A percentile compares a stretch with the other conserved stretches of the same genome.
phyloP scores from a whole-genome alignment of 2,888 invertebrate genomes.

The Hymenopus coronatus region DNA sequence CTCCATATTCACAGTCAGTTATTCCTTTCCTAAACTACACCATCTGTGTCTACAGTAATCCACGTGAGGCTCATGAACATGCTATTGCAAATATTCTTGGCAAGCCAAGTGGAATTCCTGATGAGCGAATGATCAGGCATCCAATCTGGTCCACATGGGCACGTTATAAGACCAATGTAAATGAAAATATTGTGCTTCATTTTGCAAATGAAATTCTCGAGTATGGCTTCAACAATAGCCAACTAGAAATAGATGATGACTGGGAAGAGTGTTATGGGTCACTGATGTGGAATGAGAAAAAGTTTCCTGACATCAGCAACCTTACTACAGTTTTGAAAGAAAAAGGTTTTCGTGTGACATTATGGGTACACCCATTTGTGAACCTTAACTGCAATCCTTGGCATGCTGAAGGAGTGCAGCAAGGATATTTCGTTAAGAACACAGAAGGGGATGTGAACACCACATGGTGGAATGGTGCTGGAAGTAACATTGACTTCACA shows the following conservation, averaged over 20 bases:
- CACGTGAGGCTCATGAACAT: conserved; percentile 25
- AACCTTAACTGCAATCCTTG: conserved; percentile 64
- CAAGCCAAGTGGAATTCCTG: conserved; percentile 62
- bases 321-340: conserved; percentile 56
- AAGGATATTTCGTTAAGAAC: conserved; percentile 56
- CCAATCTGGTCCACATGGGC: conserved; percentile 92
- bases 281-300: conserved; percentile 63
- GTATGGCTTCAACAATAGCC: conserved; percentile 66
- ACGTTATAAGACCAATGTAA: conserved; percentile 65
- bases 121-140: conserved; percentile 66
- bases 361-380: conserved; percentile 87
- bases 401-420: conserved; percentile 55
- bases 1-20: conserved; percentile 10
- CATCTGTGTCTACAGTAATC: conserved; percentile 20
- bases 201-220: conserved; percentile 67
- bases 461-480: conserved; percentile 54
- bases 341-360: conserved; percentile 64
- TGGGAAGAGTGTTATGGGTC: conserved; percentile 89
- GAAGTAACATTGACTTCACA: conserved; percentile 70
- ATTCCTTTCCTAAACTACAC: conserved; percentile 9
- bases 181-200: conserved; percentile 57
- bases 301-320: conserved; percentile 65
- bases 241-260: conserved; percentile 82
- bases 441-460: conserved; percentile 41
- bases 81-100: conserved; percentile 52